Conservation (phyloP, 2,113 vertebrate genomes). For the Percina caprodes region DNA sequence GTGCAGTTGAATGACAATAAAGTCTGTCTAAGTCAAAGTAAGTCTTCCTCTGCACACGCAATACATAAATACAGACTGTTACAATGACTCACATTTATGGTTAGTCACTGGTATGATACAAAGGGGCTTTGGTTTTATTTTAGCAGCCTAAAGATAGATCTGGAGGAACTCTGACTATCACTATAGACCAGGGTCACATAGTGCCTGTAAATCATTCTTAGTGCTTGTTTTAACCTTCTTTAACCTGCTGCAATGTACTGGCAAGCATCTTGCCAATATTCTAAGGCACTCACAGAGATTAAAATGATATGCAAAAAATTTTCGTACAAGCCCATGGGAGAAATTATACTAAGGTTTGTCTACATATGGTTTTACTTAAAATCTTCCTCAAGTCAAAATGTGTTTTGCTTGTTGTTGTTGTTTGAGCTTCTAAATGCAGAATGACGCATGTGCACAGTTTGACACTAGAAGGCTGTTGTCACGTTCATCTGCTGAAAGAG, state of each 20-base stretch:
- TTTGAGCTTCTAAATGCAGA: not conserved
- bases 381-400: not conserved
- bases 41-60: not conserved
- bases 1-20: no score
- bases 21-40: no score
- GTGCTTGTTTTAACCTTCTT: slow-evolving; percentile 21
- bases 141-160: slow-evolving; percentile 45
- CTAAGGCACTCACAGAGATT: not conserved
- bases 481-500: not conserved
- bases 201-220: slow-evolving; percentile 7
- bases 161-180: slow-evolving; percentile 31
- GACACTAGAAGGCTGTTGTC: not conserved
- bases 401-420: not conserved
- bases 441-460: not conserved
- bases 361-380: not conserved
- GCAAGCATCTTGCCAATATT: not conserved
- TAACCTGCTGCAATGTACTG: not conserved
- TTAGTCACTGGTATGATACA: slow-evolving; percentile 8
- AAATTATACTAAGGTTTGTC: not conserved
- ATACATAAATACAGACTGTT: slow-evolving; percentile 5
- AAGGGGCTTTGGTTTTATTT: slow-evolving; percentile 52
- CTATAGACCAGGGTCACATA: not conserved
- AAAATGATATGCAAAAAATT: not conserved
- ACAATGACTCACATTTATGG: slow-evolving; percentile 14
- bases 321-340: not conserved